These are phyloP conservation scores for Drosophila micromelanica DNA, from an alignment of 1,140 invertebrate species.

Conservation along the genomic window DNA sequence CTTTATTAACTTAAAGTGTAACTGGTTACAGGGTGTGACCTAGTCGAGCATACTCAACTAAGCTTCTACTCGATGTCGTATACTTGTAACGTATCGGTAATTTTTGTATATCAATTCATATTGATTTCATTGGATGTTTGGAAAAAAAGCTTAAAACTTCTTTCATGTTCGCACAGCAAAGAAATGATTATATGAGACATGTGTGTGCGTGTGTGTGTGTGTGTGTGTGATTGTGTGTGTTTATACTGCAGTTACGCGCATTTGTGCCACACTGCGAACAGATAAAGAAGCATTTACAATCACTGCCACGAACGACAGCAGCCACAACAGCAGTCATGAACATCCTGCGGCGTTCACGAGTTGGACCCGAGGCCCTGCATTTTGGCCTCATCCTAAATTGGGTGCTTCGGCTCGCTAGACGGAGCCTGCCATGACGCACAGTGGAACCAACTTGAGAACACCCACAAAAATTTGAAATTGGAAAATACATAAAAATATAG, in stretches of 20 bases:
- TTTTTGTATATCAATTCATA: neutral
- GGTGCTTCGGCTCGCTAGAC: constrained; percentile 62
- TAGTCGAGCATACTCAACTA: neutral
- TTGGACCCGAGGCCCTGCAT: constrained; percentile 70
- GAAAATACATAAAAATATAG: neutral
- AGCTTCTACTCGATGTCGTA: no score
- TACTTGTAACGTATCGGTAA: neutral
- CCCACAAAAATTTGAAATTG: neutral
- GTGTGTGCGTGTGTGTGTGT: constrained; percentile 7
- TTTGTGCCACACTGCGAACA: constrained; percentile 30
- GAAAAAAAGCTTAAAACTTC: neutral
- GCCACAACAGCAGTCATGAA: constrained; percentile 76
- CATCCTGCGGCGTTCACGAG: constrained; percentile 79
- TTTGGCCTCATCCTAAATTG: constrained; percentile 82
- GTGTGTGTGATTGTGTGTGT: constrained; percentile 5
- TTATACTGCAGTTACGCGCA: constrained; percentile 33
- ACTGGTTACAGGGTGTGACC: neutral
- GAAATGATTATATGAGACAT: constrained; percentile 23
- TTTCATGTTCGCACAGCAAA: constrained; percentile 13
- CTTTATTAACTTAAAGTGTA: no score
- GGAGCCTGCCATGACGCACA: constrained; percentile 30
- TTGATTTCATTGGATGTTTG: constrained; percentile 4
- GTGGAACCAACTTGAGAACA: constrained; percentile 23
- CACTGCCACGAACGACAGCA: constrained; percentile 52
- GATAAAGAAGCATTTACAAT: constrained; percentile 62